Evolutionary conservation across 1,140 invertebrate species (phyloP).

Genomic region (Thaumetopoea pityocampa): DNA sequence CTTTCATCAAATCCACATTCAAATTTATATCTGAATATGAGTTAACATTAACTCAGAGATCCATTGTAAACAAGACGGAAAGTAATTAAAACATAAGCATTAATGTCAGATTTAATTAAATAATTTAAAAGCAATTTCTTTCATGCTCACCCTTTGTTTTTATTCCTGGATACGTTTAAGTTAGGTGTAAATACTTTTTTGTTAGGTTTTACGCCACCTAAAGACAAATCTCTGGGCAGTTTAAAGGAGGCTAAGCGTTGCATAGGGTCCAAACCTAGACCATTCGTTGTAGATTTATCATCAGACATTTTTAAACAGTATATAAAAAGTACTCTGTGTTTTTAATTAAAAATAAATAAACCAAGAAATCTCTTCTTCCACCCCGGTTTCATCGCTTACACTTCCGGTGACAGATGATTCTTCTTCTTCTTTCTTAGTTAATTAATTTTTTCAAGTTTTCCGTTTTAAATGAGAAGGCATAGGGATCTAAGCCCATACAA

Average conservation of each 20-base stretch:
- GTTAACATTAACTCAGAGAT: too few relatives aligned
- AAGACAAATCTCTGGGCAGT: slow-evolving; percentile 72
- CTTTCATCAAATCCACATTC: too few relatives aligned
- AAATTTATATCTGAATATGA: too few relatives aligned
- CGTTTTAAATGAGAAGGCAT: too few relatives aligned
- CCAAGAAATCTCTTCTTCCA: neutral
- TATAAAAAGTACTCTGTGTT: neutral
- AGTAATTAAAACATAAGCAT: neutral
- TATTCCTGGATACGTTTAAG: slow-evolving; percentile 67
- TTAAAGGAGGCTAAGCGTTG: slow-evolving; percentile 69
- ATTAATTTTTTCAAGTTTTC: too few relatives aligned
- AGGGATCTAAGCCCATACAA: too few relatives aligned
- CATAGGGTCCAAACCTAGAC: slow-evolving; percentile 40
- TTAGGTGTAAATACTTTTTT: slow-evolving; percentile 72
- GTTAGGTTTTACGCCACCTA: slow-evolving; percentile 65
- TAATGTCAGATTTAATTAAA: neutral
- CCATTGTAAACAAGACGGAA: neutral
- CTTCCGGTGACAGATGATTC: too few relatives aligned
- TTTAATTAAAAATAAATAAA: neutral
- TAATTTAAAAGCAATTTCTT: neutral
- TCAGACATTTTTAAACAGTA: slow-evolving; percentile 23
- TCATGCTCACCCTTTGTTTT: slow-evolving; percentile 61
- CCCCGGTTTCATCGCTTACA: too few relatives aligned
- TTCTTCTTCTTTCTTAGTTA: too few relatives aligned
- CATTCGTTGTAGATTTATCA: slow-evolving; percentile 45